These are phyloP conservation scores for Latrodectus elegans DNA, from an alignment of 2,888 invertebrate species.

Conservation along the genomic window DNA sequence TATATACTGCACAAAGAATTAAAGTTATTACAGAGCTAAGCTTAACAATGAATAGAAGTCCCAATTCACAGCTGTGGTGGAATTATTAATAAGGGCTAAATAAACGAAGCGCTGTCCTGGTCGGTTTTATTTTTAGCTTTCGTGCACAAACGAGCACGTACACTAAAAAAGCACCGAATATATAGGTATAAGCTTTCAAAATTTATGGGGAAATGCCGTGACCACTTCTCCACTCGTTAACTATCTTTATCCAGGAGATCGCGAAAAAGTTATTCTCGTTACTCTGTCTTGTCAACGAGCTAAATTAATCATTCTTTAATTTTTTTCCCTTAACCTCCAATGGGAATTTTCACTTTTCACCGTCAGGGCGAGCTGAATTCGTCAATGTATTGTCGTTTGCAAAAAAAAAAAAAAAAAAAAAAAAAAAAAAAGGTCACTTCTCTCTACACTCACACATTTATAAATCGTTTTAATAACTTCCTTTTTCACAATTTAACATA, in stretches of 20 bases:
- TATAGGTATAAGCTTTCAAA: not conserved
- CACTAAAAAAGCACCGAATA: not conserved
- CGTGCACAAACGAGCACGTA: not conserved
- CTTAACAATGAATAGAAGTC: too few species aligned
- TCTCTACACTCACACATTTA: too few species aligned
- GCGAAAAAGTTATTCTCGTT: not conserved
- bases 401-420: not conserved
- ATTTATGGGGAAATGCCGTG: conserved; percentile 2
- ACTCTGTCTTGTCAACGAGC: not conserved
- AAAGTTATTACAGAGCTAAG: too few species aligned
- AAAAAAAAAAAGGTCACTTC: not conserved
- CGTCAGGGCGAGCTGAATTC: not conserved
- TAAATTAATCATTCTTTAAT: conserved; percentile 1
- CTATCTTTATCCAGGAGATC: not conserved
- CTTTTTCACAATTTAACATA: too few species aligned
- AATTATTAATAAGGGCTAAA: too few species aligned
- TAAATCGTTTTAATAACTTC: too few species aligned
- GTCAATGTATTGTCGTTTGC: not conserved
- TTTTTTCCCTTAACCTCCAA: not conserved
- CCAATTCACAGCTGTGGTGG: too few species aligned
- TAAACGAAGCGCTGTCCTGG: too few species aligned
- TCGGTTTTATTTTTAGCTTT: not conserved
- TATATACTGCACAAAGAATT: too few species aligned
- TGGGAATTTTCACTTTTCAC: not conserved
- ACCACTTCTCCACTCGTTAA: not conserved